phyloP scores from a whole-genome alignment of 1,140 invertebrate species.

The Mesaphorura yosii region DNA sequence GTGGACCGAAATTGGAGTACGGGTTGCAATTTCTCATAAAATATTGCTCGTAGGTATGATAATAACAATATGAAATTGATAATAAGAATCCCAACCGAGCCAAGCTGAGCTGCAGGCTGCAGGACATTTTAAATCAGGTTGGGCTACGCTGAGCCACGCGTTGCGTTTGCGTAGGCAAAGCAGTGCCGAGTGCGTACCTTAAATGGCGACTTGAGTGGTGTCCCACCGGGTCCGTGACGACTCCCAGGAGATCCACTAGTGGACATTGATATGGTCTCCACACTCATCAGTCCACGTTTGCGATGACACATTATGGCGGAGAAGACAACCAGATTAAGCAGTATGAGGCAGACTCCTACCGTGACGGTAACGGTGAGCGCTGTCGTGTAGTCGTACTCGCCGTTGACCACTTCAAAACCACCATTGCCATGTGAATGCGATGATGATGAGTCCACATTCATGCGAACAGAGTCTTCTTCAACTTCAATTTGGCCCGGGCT shows the following conservation, averaged over 20 bases:
- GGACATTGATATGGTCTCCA: conserved; percentile 46
- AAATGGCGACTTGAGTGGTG: conserved; percentile 23
- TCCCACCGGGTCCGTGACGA: conserved; percentile 17
- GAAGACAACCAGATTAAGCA: conserved; percentile 86
- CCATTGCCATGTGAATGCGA: too few relatives aligned
- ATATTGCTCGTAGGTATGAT: too few relatives aligned
- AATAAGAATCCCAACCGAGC: too few relatives aligned
- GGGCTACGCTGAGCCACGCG: background rate
- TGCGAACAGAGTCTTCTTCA: conserved; percentile 2
- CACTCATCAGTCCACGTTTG: conserved; percentile 44
- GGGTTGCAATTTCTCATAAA: too few relatives aligned
- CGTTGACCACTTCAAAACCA: conserved; percentile 8
- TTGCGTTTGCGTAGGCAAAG: background rate
- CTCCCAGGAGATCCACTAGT: conserved; percentile 36
- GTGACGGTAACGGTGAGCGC: conserved; percentile 84
- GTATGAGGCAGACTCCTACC: conserved; percentile 63
- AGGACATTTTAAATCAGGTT: background rate
- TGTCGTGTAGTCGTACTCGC: conserved; percentile 66
- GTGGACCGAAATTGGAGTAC: too few relatives aligned
- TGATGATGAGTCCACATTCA: conserved; percentile 2
- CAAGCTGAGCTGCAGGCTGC: too few relatives aligned
- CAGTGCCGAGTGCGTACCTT: too few relatives aligned
- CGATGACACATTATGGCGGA: conserved; percentile 87
- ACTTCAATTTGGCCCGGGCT: too few relatives aligned
- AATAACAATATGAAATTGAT: too few relatives aligned